Evolutionary conservation across 2,888 invertebrate species (phyloP), one percentile per base, ranked within the genome.

Genomic region (Helleia helle): DNA sequence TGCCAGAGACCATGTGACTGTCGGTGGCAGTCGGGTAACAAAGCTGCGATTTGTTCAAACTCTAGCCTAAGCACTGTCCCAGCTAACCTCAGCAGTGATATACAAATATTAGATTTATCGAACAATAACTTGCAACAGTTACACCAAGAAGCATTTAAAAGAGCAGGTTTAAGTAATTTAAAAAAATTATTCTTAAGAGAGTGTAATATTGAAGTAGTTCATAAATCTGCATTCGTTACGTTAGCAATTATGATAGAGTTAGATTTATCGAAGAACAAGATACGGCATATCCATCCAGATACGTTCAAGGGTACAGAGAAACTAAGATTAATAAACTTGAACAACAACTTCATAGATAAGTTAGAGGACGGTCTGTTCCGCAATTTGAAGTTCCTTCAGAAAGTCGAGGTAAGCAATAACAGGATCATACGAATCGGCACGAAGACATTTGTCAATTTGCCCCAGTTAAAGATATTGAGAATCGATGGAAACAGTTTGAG

Each of bases 21-120:
- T 70, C 90, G 91, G 59, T 96, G 96, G 95, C 90, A 90, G 42
- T 91, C 91, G 14, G 95, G 95, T 0, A 93, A 92, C 69, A 94
- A 92, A 70, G 90, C 91, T 1, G 95, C 95, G 17, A 92, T 94
- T 56, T 96, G 96, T 73, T 88, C 88, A 37, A 87, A 87, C 46
- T 88, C 88, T 31, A 87, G 88, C 25, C 85, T 94, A 14, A 88
- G 77, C 44, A 66, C 86, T 18, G 88, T 96, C 37, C 96, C 96
- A 1, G 83, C 77, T 1, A 88, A 90, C 48, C 84, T 96, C 5
- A 93, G 93, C 62, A 87, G 88, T 48, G 92, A 93, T 39, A 84
- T 91, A 47, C 89, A 91, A 62, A 89, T 89, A 43, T 76, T 94
- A 40, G 93, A 94, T 59, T 81, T 95, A 4, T 90, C 91, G 1